Base-by-base conservation (phyloP, 2,888 invertebrate species). In the Calliphora vomitoria region DNA sequence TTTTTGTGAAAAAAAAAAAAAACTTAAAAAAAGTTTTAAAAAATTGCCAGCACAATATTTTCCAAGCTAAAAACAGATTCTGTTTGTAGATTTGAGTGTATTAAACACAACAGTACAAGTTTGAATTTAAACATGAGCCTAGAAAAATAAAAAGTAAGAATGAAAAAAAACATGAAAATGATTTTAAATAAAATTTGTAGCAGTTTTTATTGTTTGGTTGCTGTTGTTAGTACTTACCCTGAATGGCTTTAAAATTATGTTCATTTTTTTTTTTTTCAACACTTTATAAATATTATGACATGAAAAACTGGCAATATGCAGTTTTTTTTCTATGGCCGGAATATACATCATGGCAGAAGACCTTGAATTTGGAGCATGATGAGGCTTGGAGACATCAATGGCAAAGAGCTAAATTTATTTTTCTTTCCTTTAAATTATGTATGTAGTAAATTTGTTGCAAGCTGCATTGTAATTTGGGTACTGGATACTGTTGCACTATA, bases 161-260 rank as follows among this genome's bases (percentile, higher is more conserved):
- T 4, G 20, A 0, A 47, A 71, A 75, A 47, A 76, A 74, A 84
- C 79, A 84, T 74, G 50, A 68, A 79, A 84, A 84, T 74, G 58
- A 50, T 79, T 84, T 84, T 62, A 79, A 69, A 74, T 50, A 79
- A 55, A 72, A 5, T 83, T 71, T 62, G 15, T 62, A 4, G 15
- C 4, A 62, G 41, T 55, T 79, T 68, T 44, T 20, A 31, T 79
- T 41, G 6, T 25, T 25, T 25, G 53, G 41, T 41, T 66, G 53
- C 13, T 58, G 74, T 15, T n/a, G 31, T 50, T 35, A n/a, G 8
- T 50, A 50, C 11, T 4, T 60, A 41, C 10, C 25, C 31, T 60
- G 60, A 74, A 62, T 35, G 41, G 10, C 3, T 74, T 55, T 25
- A 20, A 66, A 25, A 55, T 15, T 55, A 18, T 8, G 58, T 60